Conservation (phyloP, 1,140 invertebrate genomes). For the Bombus waltoni region DNA sequence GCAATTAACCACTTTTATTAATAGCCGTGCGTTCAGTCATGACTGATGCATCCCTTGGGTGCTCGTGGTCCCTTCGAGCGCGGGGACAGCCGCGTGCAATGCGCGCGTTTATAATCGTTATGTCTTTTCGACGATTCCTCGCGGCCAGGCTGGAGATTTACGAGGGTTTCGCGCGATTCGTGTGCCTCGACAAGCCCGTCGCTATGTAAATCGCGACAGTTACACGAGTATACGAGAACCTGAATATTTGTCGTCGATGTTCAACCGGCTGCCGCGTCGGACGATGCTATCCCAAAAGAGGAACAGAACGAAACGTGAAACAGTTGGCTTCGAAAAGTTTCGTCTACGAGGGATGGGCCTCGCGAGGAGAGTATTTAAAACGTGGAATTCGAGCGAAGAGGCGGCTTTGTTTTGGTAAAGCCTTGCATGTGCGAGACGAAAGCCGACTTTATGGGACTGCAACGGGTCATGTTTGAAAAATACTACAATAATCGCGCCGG, state of each 20-base stretch:
- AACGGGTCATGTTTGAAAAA: conserved; percentile 23
- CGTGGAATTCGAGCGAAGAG: background rate
- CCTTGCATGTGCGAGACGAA: background rate
- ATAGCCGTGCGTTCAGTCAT: conserved; percentile 23
- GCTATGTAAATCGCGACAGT: conserved; percentile 45
- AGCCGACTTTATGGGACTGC: background rate
- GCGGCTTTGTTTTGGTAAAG: conserved; percentile 23
- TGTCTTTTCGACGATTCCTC: conserved; percentile 25
- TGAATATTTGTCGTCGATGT: conserved; percentile 39
- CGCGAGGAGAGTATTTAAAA: conserved; percentile 21
- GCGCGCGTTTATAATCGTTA: conserved; percentile 53
- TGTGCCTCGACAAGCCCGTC: background rate
- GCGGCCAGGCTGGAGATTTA: conserved; percentile 11
- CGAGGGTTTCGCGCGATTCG: conserved; percentile 9
- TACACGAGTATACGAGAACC: conserved; percentile 31
- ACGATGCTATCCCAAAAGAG: background rate
- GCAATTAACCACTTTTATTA: conserved; percentile 54
- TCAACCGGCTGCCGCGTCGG: background rate
- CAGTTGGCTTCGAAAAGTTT: conserved; percentile 24
- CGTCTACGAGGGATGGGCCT: background rate
- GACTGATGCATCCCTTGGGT: conserved; percentile 42
- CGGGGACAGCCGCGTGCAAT: conserved; percentile 9
- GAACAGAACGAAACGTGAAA: background rate
- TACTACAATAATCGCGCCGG: background rate
- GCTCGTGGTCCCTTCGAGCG: conserved; percentile 2